phyloP scores from a whole-genome alignment of 2,888 invertebrate species.

The Hipparchia semele region DNA sequence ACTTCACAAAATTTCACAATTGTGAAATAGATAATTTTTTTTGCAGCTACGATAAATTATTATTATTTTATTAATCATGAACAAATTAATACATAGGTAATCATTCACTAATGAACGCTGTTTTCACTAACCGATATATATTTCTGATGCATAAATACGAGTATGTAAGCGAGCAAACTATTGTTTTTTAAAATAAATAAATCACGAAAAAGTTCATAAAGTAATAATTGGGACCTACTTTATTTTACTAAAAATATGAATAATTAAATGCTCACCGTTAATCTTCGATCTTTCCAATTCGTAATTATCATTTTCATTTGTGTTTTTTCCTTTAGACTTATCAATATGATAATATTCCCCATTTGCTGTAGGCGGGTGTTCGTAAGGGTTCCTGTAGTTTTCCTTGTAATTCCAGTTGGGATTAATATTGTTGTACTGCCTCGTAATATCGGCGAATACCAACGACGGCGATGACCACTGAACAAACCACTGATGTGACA shows the following conservation, averaged over 20 bases:
- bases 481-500: conserved; percentile 79
- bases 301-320: conserved; percentile 9
- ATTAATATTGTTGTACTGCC: conserved; percentile 59
- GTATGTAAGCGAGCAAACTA: too few relatives aligned
- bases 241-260: not conserved
- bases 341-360: conserved; percentile 14
- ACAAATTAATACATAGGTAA: too few relatives aligned
- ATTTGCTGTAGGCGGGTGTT: conserved; percentile 3
- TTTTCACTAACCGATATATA: too few relatives aligned
- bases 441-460: conserved; percentile 64
- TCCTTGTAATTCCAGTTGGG: conserved; percentile 49
- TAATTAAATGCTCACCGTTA: conserved; percentile 25
- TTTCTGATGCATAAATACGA: too few relatives aligned
- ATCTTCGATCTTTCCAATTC: conserved; percentile 19
- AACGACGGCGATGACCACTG: conserved; percentile 73
- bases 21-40: too few relatives aligned
- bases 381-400: conserved; percentile 28
- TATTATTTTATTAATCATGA: too few relatives aligned
- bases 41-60: too few relatives aligned
- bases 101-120: too few relatives aligned
- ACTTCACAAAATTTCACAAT: too few relatives aligned
- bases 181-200: too few relatives aligned
- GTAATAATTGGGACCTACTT: too few relatives aligned
- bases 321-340: conserved; percentile 10
- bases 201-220: too few relatives aligned